Conservation (phyloP, 2,113 vertebrate genomes). For the Camelus bactrianus region DNA sequence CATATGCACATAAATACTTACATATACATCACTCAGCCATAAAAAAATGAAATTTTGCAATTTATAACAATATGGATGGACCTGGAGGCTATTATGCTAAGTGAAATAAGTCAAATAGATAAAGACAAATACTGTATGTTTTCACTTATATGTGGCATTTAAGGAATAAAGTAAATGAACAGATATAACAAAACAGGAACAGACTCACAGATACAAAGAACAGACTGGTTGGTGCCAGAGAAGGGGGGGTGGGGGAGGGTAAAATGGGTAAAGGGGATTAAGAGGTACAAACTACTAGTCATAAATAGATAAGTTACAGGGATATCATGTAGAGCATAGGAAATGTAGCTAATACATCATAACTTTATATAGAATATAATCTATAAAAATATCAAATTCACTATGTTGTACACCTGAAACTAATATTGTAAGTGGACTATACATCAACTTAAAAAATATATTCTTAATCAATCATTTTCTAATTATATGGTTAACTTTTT, state of each 20-base stretch:
- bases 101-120: background rate
- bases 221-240: background rate
- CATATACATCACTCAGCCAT: background rate
- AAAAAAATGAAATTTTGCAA: background rate
- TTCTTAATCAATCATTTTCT: slow-evolving; percentile 19
- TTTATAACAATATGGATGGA: background rate
- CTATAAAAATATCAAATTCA: background rate
- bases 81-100: background rate
- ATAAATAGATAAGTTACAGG: background rate
- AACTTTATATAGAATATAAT: background rate
- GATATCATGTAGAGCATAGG: background rate
- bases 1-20: no score
- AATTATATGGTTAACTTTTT: background rate
- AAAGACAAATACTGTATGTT: background rate
- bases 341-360: background rate
- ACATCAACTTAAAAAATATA: background rate
- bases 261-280: background rate
- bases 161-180: background rate
- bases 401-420: background rate
- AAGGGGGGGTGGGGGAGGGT: background rate
- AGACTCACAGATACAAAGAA: background rate
- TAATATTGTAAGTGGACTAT: background rate
- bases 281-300: background rate
- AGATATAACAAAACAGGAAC: background rate
- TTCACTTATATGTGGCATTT: background rate